Evolutionary conservation across 2,113 vertebrate species (phyloP).

Genomic region (Spea multiplicata): DNA sequence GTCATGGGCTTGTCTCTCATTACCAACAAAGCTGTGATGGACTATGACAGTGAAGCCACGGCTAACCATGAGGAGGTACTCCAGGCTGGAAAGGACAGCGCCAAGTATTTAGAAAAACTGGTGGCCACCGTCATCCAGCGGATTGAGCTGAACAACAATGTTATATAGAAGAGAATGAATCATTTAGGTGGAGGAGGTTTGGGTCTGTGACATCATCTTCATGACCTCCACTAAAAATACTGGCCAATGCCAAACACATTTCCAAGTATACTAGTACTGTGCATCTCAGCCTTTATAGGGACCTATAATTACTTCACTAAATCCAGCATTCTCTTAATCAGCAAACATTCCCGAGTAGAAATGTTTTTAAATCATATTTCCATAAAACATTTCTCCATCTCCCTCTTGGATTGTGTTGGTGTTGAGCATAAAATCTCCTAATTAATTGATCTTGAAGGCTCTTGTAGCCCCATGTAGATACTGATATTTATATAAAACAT

Average conservation of each 20-base stretch:
- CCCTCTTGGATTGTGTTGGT: not conserved
- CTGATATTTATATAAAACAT: not conserved
- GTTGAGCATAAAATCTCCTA: not conserved
- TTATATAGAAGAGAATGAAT: not conserved
- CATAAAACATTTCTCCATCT: not conserved
- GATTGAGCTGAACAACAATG: slow-evolving; percentile 66
- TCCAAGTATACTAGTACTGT: not conserved
- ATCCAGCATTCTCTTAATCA: not conserved
- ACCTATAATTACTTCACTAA: not conserved
- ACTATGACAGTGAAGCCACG: slow-evolving; percentile 75
- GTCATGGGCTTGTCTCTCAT: slow-evolving; percentile 89
- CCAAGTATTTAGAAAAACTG: slow-evolving; percentile 72
- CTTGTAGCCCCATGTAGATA: not conserved
- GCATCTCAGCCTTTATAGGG: not conserved
- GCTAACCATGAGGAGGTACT: slow-evolving; percentile 89
- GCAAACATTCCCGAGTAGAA: not conserved
- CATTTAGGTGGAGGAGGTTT: not conserved
- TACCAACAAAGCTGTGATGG: slow-evolving; percentile 81
- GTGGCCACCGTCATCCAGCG: slow-evolving; percentile 70
- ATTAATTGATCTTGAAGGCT: not conserved
- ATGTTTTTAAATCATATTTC: not conserved
- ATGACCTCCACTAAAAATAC: not conserved
- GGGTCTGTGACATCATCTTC: not conserved
- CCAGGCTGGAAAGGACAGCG: slow-evolving; percentile 65
- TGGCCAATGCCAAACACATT: not conserved